phyloP scores from a whole-genome alignment of 2,797 vertebrate species.

The Artibeus jamaicensis region DNA sequence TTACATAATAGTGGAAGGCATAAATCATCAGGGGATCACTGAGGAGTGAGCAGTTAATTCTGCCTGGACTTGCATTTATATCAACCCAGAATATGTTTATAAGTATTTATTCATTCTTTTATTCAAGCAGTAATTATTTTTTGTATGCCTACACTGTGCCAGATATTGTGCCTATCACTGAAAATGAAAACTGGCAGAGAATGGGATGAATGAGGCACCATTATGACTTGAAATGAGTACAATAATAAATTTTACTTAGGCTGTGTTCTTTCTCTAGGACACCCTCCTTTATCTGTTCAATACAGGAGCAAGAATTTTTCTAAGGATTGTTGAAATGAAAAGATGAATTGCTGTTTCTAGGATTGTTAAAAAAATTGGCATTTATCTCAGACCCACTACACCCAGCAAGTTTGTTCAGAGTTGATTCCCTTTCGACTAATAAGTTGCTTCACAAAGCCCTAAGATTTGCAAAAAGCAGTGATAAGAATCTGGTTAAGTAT shows the following conservation, averaged over 20 bases:
- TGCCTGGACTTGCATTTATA: not conserved
- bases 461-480: not conserved
- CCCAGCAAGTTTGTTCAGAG: not conserved
- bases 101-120: not conserved
- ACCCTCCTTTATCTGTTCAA: not conserved
- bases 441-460: not conserved
- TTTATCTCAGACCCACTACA: not conserved
- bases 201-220: not conserved
- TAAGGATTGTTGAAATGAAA: not conserved
- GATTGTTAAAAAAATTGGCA: not conserved
- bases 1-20: not conserved
- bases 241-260: not conserved
- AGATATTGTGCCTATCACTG: not conserved
- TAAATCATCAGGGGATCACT: not conserved
- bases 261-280: not conserved
- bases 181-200: not conserved
- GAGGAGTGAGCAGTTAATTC: not conserved
- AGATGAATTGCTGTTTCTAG: not conserved
- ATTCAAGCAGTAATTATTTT: not conserved
- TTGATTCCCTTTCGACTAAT: not conserved
- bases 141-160: not conserved
- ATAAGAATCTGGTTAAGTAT: not conserved
- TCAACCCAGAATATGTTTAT: not conserved
- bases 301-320: not conserved
- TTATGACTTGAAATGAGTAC: not conserved